Percentiles rank a stretch among this genome's conserved stretches.
Conservation (phyloP, 37 sponge, comb jelly and placozoan species). For the Amphimedon queenslandica region DNA sequence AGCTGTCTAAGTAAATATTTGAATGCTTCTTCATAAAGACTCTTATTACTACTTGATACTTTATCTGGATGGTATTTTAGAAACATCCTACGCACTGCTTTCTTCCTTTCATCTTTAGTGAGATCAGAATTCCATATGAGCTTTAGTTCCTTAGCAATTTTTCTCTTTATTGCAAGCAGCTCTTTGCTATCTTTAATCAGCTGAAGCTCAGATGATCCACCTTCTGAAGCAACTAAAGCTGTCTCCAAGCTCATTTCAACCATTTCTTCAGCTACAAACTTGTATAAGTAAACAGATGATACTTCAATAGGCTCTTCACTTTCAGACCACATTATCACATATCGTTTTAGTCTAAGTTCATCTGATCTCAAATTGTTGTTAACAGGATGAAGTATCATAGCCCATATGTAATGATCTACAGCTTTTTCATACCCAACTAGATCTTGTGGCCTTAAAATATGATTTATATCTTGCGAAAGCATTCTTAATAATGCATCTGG, state of each 20-base stretch:
- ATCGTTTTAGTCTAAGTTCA: background rate
- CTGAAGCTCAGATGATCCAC: background rate
- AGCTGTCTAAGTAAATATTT: constrained; percentile 17
- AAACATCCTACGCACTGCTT: constrained; percentile 38
- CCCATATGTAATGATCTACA: constrained; percentile 34
- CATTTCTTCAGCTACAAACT: background rate
- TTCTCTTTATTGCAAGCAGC: background rate
- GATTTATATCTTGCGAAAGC: constrained; percentile 27
- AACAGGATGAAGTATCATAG: constrained; percentile 25
- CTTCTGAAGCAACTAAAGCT: background rate
- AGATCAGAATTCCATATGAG: background rate
- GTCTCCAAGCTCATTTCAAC: background rate
- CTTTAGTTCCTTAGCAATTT: background rate
- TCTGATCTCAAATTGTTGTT: background rate
- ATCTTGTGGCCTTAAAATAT: constrained; percentile 48
- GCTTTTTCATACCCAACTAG: constrained; percentile 54
- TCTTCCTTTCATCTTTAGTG: background rate
- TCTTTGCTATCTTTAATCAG: background rate
- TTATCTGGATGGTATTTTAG: constrained; percentile 60
- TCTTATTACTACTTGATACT: background rate
- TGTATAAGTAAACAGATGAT: background rate
- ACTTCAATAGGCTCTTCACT: background rate
- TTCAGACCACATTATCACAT: background rate
- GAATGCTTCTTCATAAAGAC: constrained; percentile 21
- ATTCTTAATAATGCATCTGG: constrained; percentile 4